Base-by-base conservation (phyloP, 2,113 vertebrate genomes). In the Catharus fuscescens region DNA sequence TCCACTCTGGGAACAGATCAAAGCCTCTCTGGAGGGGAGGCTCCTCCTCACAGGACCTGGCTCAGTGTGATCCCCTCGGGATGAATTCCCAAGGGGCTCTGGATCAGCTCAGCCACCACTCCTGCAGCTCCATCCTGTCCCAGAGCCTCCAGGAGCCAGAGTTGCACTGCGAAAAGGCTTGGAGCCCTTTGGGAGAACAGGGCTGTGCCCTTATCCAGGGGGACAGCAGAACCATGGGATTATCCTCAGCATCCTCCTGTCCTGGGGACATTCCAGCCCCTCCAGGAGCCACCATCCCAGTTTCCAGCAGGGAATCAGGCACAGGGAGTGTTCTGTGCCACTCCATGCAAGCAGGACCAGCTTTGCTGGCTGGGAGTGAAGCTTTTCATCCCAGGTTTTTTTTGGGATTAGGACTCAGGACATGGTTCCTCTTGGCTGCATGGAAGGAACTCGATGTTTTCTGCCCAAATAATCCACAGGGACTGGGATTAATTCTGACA, bases 381-480 rank as follows among this genome's bases (percentile, higher is more conserved):
- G 28, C 13, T 93, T 89, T 77, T 72, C 69, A 91, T 61, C 86
- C 44, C 77, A 61, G 44, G 1, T 31, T 61, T 45, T 45, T 25
- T 88, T 44, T 40, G 60, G 76, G 79, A 83, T 44, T 15, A 23
- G 23, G 64, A 38, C 38, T 86, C 20, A 9, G 70, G 78, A 93
- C 32, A 57, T 11, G 53, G 94, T 29, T 93, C 83, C 50, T 89
- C 65, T 87, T 84, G 92, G 94, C 91, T 65, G 61, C 78, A 18
- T 8, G 0, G 14, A 40, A 78, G 47, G 90, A 96, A 91, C 87
- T 91, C 2, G 7, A 26, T 20, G 7, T 66, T 84, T 88, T 53
- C 86, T 96, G 90, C 90, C 77, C 77, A 44, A 86, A 29, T 4
- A 73, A 45, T 29, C 72, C 72, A 9, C 6, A 3, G 76, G 84